Evolutionary conservation across 1,140 invertebrate genomes (phyloP), one percentile per base, ranked within the genome.

Genomic region (Procambarus clarkii): DNA sequence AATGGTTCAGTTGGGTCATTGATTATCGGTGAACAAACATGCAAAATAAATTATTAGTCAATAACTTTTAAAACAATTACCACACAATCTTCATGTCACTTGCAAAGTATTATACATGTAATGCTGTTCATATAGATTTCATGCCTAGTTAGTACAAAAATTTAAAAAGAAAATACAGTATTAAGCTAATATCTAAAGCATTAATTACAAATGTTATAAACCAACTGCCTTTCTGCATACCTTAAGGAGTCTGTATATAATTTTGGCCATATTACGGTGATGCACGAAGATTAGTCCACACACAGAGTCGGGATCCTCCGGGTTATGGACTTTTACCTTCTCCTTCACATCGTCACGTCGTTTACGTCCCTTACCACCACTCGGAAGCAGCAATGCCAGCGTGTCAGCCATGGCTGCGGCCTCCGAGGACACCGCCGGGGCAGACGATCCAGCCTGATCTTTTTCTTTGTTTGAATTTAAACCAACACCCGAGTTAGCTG

Each of bases 241-340:
- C 93, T 96, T 95, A 1, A 99, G 94, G 48, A 98, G 94, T 93
- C 97, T 96, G 93, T 96, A 97, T 1, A 99, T 94, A 13, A 97
- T 95, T 94, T 97, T 97, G 0, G 97, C 97, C 0, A 97, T 97
- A 88, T 97, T 96, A 86, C 97, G 95, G 92, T 97, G 95, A 94
- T 97, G 95, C 0, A 98, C 97, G 95, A 99, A 98, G 64, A 99
- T 95, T 44, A 99, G 95, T 1, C 96, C 96, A 93, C 96, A 97
- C n/a, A 98, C 93, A 78, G 93, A 92, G 80, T 92, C 91, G 4
- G 93, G 93, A 76, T 93, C 93, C 5, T 93, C 93, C 15, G 93
- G 93, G 80, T 93, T 93, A 74, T 93, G 89, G 48, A 90, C 88
- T 69, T 93, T 93, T 5, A 92, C 88, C 81, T 92, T 89, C 69